Evolutionary conservation across 2,113 vertebrate species (phyloP).

Genomic region (Mungos mungo): DNA sequence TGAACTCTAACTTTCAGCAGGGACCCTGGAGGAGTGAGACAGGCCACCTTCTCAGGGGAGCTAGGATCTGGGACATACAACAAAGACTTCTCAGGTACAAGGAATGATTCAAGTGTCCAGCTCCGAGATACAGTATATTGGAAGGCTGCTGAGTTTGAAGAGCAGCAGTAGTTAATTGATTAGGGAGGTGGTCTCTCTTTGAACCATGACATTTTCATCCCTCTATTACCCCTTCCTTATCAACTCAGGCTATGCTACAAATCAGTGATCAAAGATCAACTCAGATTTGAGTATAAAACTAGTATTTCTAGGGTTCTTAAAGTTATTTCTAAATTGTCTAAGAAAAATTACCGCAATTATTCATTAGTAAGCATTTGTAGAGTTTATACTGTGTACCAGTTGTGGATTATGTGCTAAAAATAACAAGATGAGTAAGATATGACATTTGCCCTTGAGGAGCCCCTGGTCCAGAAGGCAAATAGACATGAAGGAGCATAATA

Average conservation of each 20-base stretch:
- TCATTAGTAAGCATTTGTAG: neutral
- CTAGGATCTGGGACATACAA: neutral
- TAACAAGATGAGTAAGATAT: neutral
- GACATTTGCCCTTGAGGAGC: neutral
- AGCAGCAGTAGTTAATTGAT: neutral
- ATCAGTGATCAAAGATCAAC: neutral
- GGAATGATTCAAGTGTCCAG: neutral
- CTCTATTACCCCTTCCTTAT: neutral
- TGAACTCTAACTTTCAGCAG: neutral
- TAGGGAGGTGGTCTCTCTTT: neutral
- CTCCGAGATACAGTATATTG: neutral
- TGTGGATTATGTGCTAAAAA: neutral
- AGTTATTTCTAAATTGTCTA: conserved; percentile 2
- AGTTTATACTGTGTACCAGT: neutral
- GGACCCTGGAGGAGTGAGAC: neutral
- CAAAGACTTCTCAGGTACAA: neutral
- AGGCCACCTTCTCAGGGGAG: neutral
- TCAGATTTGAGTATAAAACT: neutral
- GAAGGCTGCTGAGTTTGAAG: neutral
- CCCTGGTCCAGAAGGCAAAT: neutral
- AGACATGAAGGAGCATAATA: neutral
- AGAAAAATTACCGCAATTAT: neutral
- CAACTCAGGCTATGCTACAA: neutral
- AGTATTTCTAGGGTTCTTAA: neutral
- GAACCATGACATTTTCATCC: neutral